Evolutionary conservation across 2,888 invertebrate genomes (phyloP), one percentile per base, ranked within the genome.

Genomic region (Lysandra bellargus): DNA sequence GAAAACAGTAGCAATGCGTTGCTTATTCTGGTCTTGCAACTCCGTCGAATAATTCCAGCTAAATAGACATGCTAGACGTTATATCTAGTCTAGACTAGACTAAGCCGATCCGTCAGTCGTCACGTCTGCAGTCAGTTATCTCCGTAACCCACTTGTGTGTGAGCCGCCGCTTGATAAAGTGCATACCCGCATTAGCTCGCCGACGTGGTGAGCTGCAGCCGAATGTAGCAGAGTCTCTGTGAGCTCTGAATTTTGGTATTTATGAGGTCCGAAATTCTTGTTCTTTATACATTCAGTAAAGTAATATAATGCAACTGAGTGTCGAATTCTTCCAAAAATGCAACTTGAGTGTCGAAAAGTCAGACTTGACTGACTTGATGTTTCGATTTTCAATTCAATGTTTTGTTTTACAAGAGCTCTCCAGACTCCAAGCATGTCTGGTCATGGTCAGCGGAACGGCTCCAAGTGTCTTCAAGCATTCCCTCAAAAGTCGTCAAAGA

Each of bases 121-220:
- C 69, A 69, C 64, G 69, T 69, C 69, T 69, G 30, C 57, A 57
- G 57, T 57, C 57, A 37, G 37, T 69, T 69, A 69, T 69, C 69
- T 69, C 69, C 14, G 33, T 37, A 69, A 69, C 69, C 69, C 69
- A 37, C 69, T 69, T 69, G 33, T 69, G 69, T 69, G 69, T 69
- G 64, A 30, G 64, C 30, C 64, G 30, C 33, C 69, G 9, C 33
- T 17, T 69, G 69, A 69, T 69, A 69, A 69, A 69, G 33, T 69
- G 17, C 69, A 69, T 17, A 69, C 69, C 14, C 33, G 33, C 69
- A 69, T 69, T 69, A 33, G 33, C 69, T 33, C 14, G 69, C 33
- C 33, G 33, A 33, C 33, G 0, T 69, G 14, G 14, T 69, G 69
- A 33, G 37, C 4, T 69, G 33, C 33, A 69, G 4, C 69, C 64